phyloP scores from a whole-genome alignment of 2,113 vertebrate species.

The Chrysemys picta region DNA sequence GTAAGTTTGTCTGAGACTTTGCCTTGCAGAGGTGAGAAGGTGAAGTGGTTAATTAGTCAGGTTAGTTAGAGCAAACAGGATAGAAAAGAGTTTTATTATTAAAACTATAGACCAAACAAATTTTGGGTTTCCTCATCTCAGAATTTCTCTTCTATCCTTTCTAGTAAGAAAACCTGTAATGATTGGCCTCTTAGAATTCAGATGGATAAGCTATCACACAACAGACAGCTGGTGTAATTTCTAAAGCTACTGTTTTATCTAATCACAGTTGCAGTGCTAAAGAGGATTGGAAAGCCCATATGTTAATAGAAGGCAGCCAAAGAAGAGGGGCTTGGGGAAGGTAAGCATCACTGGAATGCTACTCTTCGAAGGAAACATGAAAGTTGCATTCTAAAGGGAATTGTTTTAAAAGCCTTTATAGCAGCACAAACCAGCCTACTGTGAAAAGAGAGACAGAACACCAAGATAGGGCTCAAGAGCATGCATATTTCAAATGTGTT shows the following conservation, averaged over 20 bases:
- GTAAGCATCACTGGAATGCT: background rate
- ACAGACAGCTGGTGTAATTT: too few species aligned
- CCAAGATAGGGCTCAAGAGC: background rate
- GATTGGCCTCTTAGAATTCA: background rate
- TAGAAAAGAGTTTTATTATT: background rate
- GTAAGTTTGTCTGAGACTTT: background rate
- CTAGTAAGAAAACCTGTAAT: background rate
- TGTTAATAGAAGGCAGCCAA: background rate
- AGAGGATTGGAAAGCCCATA: rapidly evolving
- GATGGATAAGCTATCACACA: background rate
- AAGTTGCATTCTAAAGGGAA: rapidly evolving
- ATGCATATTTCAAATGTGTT: background rate
- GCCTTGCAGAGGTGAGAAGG: background rate
- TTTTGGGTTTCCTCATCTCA: background rate
- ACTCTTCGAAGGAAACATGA: background rate
- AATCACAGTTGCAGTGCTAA: background rate
- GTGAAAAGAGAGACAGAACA: background rate
- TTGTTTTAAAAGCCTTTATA: background rate
- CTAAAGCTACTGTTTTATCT: too few species aligned
- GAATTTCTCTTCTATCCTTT: background rate
- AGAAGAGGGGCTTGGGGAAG: rapidly evolving
- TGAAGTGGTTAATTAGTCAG: background rate
- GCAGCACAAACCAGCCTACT: background rate
- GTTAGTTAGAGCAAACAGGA: background rate
- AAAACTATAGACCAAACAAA: background rate